A percentile compares a stretch with the other conserved stretches of the same genome.
Evolutionary conservation across 2,888 invertebrate genomes (phyloP).

Genomic region (Chaetoderma sp.): DNA sequence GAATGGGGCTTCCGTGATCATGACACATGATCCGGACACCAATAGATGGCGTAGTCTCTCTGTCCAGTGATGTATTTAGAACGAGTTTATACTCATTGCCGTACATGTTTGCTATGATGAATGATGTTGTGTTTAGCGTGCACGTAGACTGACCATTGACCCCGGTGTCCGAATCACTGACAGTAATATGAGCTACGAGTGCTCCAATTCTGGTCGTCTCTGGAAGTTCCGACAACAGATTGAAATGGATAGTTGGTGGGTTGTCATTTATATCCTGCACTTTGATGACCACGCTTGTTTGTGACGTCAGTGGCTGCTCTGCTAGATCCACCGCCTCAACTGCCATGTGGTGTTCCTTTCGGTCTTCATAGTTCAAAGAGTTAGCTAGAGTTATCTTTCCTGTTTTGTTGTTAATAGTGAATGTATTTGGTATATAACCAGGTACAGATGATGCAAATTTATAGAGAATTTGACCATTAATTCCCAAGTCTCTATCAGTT

Average conservation of each 20-base stretch:
- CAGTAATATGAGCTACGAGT: slow-evolving; percentile 11
- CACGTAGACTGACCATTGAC: slow-evolving; percentile 22
- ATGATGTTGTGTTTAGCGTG: slow-evolving; percentile 17
- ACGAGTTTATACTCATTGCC: slow-evolving; percentile 22
- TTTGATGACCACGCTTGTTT: neutral
- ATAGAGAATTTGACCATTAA: neutral
- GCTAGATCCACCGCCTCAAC: slow-evolving; percentile 5
- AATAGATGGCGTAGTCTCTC: too few species aligned
- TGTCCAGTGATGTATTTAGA: too few species aligned
- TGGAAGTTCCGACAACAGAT: slow-evolving; percentile 5
- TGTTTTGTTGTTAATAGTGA: neutral
- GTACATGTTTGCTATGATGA: slow-evolving; percentile 4
- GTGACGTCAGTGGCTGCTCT: neutral
- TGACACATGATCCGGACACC: too few species aligned
- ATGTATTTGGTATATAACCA: neutral
- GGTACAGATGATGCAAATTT: neutral
- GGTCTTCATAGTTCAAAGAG: neutral
- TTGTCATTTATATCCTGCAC: slow-evolving; percentile 7
- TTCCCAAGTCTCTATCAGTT: neutral
- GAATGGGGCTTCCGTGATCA: too few species aligned
- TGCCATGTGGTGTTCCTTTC: neutral
- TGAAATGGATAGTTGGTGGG: slow-evolving; percentile 1
- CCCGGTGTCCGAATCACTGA: slow-evolving; percentile 1
- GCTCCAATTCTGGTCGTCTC: slow-evolving; percentile 5
- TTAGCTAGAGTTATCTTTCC: neutral